Evolutionary conservation across 2,888 invertebrate species (phyloP).

Genomic region (Tineola bisselliella): DNA sequence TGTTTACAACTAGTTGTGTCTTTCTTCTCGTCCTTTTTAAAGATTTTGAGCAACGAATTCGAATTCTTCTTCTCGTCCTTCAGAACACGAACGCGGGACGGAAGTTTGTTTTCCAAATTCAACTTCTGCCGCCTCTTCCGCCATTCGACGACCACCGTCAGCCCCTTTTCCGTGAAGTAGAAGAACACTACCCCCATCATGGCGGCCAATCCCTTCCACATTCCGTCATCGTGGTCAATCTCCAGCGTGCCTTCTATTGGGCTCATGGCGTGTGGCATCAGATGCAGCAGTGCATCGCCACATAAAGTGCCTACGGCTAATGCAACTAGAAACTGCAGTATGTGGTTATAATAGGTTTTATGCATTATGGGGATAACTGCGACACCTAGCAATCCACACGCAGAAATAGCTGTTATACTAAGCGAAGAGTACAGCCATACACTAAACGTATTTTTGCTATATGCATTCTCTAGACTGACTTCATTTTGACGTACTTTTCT

Average conservation of each 20-base stretch:
- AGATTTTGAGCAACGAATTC: conserved; percentile 50
- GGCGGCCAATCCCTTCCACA: conserved; percentile 87
- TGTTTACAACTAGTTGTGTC: conserved; percentile 79
- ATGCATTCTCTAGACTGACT: conserved; percentile 28
- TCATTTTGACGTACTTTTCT: conserved; percentile 26
- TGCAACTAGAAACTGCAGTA: conserved; percentile 91
- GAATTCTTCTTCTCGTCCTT: conserved; percentile 70
- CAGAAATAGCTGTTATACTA: conserved; percentile 85
- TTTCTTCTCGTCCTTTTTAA: conserved; percentile 49
- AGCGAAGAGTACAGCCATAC: conserved; percentile 88
- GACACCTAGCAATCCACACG: conserved; percentile 87
- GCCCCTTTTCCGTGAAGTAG: conserved; percentile 86
- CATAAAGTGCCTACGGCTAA: conserved; percentile 91
- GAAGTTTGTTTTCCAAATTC: conserved; percentile 71
- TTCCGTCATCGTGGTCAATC: conserved; percentile 72
- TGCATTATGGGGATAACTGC: conserved; percentile 93
- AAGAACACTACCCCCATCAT: conserved; percentile 87
- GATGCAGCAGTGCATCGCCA: conserved; percentile 91
- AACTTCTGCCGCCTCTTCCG: conserved; percentile 77
- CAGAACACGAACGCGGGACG: conserved; percentile 76
- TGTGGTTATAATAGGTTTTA: conserved; percentile 85
- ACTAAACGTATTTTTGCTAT: conserved; percentile 44
- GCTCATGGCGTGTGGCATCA: conserved; percentile 85
- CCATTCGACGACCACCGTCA: conserved; percentile 84
- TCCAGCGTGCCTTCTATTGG: conserved; percentile 26